Evolutionary conservation across 2,113 vertebrate genomes (phyloP), one percentile per base, ranked within the genome.

Genomic region (Microtus montanus): DNA sequence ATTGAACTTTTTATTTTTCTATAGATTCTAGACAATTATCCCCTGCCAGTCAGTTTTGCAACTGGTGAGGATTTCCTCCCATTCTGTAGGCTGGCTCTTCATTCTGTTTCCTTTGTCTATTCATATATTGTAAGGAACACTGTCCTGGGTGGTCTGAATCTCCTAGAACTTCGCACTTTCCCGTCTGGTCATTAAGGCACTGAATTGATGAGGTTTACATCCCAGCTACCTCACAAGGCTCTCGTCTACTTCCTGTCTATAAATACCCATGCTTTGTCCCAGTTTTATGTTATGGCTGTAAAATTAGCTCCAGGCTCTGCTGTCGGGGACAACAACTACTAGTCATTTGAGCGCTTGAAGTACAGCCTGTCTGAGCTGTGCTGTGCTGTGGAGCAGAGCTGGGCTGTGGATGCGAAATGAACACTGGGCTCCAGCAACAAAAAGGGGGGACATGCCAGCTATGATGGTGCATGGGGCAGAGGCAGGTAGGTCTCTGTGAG

Each of bases 171-270:
- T 71, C 38, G 0, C 63, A 71, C 70, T 33, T 80, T 92, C 94
- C 49, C 33, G 54, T 74, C n/a, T n/a, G 15, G 2, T 93, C 87
- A 91, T 93, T 44, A 80, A 52, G 89, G 70, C 66, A 20, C 79
- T 74, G 84, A 92, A 80, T 82, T 88, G 88, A 44, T 68, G 14
- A 38, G 94, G 77, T 73, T 96, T 47, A 88, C 61, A 91, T 97
- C 83, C 33, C 54, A 49, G 38, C 38, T 35, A 64, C 86, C 91
- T 93, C 54, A 68, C 35, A 73, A 79, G 64, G 64, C 38, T 82
- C 73, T 41, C 38, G 44, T 89, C 49, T 13, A 28, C 28, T 84
- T 95, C 35, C 64, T 33, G 47, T 92, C 93, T 96, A 38, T 93
- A 93, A 94, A 95, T 93, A 93, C 79, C 66, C 47, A 83, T 35